A percentile compares a stretch with the other conserved stretches of the same genome.
phyloP scores from a whole-genome alignment of 2,113 vertebrate genomes.

The Psammodynastes pulverulentus region DNA sequence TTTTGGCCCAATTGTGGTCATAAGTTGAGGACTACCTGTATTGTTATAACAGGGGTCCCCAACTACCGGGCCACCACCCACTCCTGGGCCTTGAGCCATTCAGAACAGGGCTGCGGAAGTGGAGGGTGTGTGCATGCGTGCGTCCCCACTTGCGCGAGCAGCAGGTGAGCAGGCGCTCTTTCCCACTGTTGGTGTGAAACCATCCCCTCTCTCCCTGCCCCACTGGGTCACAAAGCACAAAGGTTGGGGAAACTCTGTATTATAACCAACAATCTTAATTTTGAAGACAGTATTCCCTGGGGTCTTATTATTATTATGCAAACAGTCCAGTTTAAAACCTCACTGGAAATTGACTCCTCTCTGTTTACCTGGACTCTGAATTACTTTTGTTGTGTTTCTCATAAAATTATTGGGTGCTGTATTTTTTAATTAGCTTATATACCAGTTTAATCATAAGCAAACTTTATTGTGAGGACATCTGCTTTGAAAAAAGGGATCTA shows the following conservation, averaged over 20 bases:
- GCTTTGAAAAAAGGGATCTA: not conserved
- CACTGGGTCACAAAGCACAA: not conserved
- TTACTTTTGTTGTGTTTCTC: not conserved
- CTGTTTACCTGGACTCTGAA: not conserved
- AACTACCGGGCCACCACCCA: not conserved
- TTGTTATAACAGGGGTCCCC: not conserved
- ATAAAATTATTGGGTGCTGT: not conserved
- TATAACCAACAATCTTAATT: not conserved
- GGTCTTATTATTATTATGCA: not conserved
- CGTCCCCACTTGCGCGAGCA: not conserved
- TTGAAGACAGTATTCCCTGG: not conserved
- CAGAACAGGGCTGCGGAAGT: rapidly evolving
- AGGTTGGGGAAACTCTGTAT: not conserved
- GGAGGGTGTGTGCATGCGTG: rapidly evolving
- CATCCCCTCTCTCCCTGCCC: not conserved
- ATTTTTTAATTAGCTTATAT: not conserved
- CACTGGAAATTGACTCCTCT: not conserved
- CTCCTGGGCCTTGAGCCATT: not conserved
- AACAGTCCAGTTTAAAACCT: not conserved
- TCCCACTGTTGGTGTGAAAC: not conserved
- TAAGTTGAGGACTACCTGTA: not conserved
- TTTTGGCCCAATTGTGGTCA: not conserved
- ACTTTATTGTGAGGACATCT: not conserved
- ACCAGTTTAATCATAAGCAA: not conserved
- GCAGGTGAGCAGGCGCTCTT: rapidly evolving